Evolutionary conservation across 2,888 invertebrate species (phyloP), one percentile per base, ranked within the genome.

Genomic region (Dryomyza anilis): DNA sequence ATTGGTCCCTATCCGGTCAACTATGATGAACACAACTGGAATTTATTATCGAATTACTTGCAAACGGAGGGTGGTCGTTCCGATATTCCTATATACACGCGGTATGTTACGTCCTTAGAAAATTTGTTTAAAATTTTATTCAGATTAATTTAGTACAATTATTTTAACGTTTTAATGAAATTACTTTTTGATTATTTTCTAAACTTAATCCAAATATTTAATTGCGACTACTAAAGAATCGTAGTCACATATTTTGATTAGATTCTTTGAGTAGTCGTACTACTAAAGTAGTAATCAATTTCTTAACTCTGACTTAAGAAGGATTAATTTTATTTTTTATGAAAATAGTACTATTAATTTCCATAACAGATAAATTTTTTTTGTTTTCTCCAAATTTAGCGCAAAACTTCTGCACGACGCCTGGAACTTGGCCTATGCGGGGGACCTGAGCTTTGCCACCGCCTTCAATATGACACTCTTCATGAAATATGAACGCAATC

Each of bases 1-100:
- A 93, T 93, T 68, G 93, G 91, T 1, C 92, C 93, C 43, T 93
- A 89, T 82, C 91, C 92, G 3, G 94, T 94, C 0, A 93, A 93
- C 77, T 94, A 94, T 76, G 94, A 94, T 74, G 78, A 84, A 6
- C 83, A 85, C 43, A 94, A 93, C 78, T 94, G 94, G 94, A 87
- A 89, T 68, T 86, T 92, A 72, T 81, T 94, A 5, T 87, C 91
- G 0, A 81, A 86, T 27, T 92, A 86, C 76, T 84, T 93, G 0
- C 85, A 84, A 71, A 87, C 86, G 66, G 84, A 87, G 58, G 80
- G 84, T 16, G 83, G 86, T 3, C 82, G 89, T 0, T 79, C 81
- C 0, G 81, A 76, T 14, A 89, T 93, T 65, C 92, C 93, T 0
- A 88, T 89, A 14, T 85, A 90, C 67, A 92, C 92, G 0, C 77